phyloP scores from a whole-genome alignment of 2,888 invertebrate genomes.

The Spialia ferax region DNA sequence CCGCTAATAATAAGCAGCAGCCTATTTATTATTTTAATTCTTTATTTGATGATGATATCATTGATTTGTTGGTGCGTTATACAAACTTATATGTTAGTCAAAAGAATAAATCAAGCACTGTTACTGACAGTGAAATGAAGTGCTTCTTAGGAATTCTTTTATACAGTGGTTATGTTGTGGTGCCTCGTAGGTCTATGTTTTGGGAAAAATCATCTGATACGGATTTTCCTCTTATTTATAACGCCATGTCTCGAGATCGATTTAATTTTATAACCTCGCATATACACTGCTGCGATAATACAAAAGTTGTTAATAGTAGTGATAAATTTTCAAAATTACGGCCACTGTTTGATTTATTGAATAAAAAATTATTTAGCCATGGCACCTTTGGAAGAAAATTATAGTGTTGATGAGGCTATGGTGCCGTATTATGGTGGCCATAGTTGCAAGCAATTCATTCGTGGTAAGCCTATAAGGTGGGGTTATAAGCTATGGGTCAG shows the following conservation, averaged over 20 bases:
- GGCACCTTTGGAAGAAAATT: background rate
- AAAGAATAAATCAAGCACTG: background rate
- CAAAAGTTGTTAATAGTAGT: background rate
- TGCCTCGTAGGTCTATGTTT: background rate
- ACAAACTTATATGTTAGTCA: slow-evolving; percentile 1
- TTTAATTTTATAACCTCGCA: background rate
- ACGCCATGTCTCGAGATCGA: slow-evolving; percentile 6
- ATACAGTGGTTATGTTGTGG: slow-evolving; percentile 2
- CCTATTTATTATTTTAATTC: background rate
- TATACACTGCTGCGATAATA: background rate
- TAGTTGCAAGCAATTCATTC: slow-evolving; percentile 2
- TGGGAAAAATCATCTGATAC: slow-evolving; percentile 2
- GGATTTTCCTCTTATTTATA: slow-evolving; percentile 1
- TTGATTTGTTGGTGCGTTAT: background rate
- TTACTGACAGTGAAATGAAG: slow-evolving; percentile 3
- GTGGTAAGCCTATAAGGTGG: background rate
- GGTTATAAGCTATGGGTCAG: slow-evolving; percentile 4
- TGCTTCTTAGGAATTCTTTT: background rate
- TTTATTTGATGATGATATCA: slow-evolving; percentile 2
- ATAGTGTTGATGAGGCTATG: background rate
- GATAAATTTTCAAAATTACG: slow-evolving; percentile 3
- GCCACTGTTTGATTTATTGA: background rate
- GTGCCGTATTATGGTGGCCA: slow-evolving; percentile 4
- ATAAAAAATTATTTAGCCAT: background rate
- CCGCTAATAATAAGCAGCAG: background rate